Evolutionary conservation across 2,888 invertebrate genomes (phyloP), one percentile per base, ranked within the genome.

Genomic region (Drosophila lutescens): DNA sequence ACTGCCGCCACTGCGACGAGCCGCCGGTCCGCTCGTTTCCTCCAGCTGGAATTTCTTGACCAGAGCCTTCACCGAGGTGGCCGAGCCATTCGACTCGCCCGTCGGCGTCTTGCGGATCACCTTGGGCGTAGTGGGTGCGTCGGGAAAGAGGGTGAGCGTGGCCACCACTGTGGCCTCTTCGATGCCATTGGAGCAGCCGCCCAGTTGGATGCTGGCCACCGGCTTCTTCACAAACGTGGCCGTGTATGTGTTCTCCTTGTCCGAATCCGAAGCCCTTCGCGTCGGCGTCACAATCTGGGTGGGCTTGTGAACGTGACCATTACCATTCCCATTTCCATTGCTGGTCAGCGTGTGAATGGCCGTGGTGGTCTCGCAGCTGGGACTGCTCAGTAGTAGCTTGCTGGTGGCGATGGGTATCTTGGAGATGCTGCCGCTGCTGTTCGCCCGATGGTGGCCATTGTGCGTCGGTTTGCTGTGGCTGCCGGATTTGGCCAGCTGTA

Each of bases 41-140:
- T 92, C 91, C 61, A 92, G 76, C 76, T 92, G 92, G 75, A 92
- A 92, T 77, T 92, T 92, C 75, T 92, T 92, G 8, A 92, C 92
- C 73, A 92, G 79, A 17, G 91, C 92, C 79, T 92, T 92, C 2
- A 92, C 92, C 65, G 91, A 91, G 49, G 91, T 91, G 44, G 92
- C 90, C 55, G 94, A 71, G 93, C 86, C 56, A 8, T 71, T 77
- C 7, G 94, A 93, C 88, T 93, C 93, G 69, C 93, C 92, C 74
- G 93, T 92, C 77, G 93, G 93, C 38, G 94, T 94, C 86, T 94
- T 94, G 88, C 94, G 94, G 72, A 94, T 94, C 81, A 94, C 94
- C 93, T 94, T 94, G 83, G 94, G 94, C 76, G 94, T 94, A 89
- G 94, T 94, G 80, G 94, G 94, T 54, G 94, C 94, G 91, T 94